Conservation (phyloP, 2,888 invertebrate species). For the Polia nebulosa region DNA sequence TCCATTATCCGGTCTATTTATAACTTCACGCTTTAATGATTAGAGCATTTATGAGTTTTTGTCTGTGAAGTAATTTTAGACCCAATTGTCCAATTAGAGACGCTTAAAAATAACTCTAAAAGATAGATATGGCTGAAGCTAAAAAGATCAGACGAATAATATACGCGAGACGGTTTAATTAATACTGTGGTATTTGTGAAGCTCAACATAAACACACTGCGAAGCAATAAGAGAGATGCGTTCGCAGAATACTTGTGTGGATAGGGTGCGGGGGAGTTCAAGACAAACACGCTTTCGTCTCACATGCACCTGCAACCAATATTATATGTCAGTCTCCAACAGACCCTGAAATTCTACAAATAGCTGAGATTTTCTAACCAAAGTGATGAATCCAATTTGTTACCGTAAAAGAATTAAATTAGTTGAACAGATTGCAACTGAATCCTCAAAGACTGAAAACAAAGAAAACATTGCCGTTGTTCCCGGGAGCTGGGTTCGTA, state of each 20-base stretch:
- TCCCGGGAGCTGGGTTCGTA: constrained; percentile 19
- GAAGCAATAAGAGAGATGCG: constrained; percentile 29
- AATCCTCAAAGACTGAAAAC: constrained; percentile 25
- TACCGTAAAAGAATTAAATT: constrained; percentile 33
- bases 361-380: constrained; percentile 8
- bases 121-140: constrained; percentile 27
- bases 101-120: constrained; percentile 53
- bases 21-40: constrained; percentile 14
- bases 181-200: constrained; percentile 36
- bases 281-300: constrained; percentile 6
- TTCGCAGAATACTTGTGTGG: constrained; percentile 11
- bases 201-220: constrained; percentile 31
- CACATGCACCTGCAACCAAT: constrained; percentile 13
- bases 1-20: constrained; percentile 24
- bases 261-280: constrained; percentile 12
- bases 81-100: constrained; percentile 48
- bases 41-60: constrained; percentile 31
- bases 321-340: constrained; percentile 7
- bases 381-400: constrained; percentile 41
- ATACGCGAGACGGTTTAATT: constrained; percentile 38
- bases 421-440: constrained; percentile 35
- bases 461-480: constrained; percentile 42
- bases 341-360: constrained; percentile 1
- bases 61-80: constrained; percentile 42
- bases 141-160: constrained; percentile 47